Evolutionary conservation across 2,888 invertebrate species (phyloP).

Genomic region (Clepsis dumicolana): DNA sequence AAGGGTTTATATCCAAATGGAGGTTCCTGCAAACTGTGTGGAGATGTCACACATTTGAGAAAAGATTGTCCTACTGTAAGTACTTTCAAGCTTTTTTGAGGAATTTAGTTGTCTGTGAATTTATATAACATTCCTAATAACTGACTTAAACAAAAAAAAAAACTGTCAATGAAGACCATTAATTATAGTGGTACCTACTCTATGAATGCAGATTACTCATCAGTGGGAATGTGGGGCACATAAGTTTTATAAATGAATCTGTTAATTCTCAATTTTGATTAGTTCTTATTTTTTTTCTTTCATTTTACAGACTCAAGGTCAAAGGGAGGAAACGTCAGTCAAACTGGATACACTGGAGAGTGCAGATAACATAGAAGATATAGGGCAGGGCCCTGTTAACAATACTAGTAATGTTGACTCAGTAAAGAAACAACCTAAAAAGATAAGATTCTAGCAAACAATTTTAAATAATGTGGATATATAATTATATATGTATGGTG

Average conservation of each 20-base stretch:
- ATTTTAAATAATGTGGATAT: constrained; percentile 11
- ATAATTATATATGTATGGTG: not conserved
- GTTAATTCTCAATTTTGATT: too few species aligned
- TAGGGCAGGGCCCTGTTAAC: constrained; percentile 57
- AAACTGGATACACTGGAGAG: constrained; percentile 76
- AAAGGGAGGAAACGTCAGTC: constrained; percentile 76
- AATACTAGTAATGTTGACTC: constrained; percentile 46
- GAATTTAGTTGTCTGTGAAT: not conserved
- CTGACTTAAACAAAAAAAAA: too few species aligned
- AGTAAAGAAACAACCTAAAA: constrained; percentile 76
- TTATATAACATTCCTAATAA: too few species aligned
- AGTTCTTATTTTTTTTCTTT: not conserved
- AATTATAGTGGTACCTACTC: too few species aligned
- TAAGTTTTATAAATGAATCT: too few species aligned
- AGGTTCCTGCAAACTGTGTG: constrained; percentile 93
- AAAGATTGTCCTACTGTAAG: constrained; percentile 91
- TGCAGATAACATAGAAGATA: constrained; percentile 75
- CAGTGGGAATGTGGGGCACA: too few species aligned
- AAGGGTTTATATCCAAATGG: constrained; percentile 95
- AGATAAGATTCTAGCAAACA: constrained; percentile 77
- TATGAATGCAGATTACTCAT: too few species aligned
- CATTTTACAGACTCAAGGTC: constrained; percentile 63
- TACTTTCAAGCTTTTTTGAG: constrained; percentile 43
- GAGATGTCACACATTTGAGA: constrained; percentile 93
- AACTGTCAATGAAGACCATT: too few species aligned